Base-by-base conservation (phyloP, 1,140 invertebrate genomes). In the Choristoneura fumiferana region DNA sequence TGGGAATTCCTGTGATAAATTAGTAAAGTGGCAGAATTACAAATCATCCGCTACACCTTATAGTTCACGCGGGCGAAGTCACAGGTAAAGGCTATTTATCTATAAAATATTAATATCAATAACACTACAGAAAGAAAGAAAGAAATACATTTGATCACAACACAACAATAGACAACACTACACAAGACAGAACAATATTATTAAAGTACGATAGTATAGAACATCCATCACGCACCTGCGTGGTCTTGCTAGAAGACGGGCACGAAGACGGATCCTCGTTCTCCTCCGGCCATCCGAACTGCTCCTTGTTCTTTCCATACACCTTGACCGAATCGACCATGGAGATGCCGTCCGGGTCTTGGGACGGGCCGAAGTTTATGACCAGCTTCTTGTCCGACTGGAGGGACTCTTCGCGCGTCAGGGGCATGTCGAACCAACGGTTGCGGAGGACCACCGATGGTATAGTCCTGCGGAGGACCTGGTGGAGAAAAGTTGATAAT, bases 231-330 rank as follows among this genome's bases (percentile, higher is more conserved):
- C 43, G 62, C 78, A 88, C 87, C 67, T 84, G 81, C 18, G 80
- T 68, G 13, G 84, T 72, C 68, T 89, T 90, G 53, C 80, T 86
- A 5, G 91, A 89, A 1, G 92, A 88, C 33, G 91, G 90, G 60
- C 92, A 91, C 54, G 93, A 91, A 4, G 93, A 87, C 29, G 94
- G 92, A 62, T 98, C 97, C 73, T 98, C 97, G 9, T 92, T 93
- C 77, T 99, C 98, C 84, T 99, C 98, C 0, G 98, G 97, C 98
- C 98, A 99, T 38, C 97, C 97, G 87, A 99, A 98, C 0, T 94
- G 91, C 80, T 99, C 98, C 90, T 99, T 99, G 1, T 96, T 96
- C 89, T 98, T 98, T 1, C 97, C 97, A 84, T 99, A 96, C 17
- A 92, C 94, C 91, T 98, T 98, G 9, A 99, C 94, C 37, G 96